phyloP scores from a whole-genome alignment of 30 jellyfish, hydroid and myxozoan species.

The Phacellophora camtschatica region DNA sequence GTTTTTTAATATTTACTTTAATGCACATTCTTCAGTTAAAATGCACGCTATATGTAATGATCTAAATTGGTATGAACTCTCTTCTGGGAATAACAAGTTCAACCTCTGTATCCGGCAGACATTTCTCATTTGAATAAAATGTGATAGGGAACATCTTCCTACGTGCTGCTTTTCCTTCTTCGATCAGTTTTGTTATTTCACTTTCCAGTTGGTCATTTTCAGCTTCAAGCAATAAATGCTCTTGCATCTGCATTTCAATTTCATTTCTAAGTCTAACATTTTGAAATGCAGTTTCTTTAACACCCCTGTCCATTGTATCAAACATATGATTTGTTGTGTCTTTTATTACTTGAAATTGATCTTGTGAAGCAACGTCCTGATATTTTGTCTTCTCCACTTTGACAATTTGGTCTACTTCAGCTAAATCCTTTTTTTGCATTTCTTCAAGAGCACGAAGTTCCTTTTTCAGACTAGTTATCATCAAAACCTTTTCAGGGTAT shows the following conservation, averaged over 20 bases:
- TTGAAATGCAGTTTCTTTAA: constrained; percentile 16
- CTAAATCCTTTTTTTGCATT: neutral
- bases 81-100: constrained; percentile 47
- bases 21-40: too few relatives aligned
- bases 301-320: constrained; percentile 27
- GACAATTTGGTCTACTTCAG: constrained; percentile 7
- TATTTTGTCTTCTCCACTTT: constrained; percentile 30
- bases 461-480: constrained; percentile 1
- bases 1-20: too few relatives aligned
- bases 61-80: constrained; percentile 39
- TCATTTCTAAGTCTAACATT: constrained; percentile 18
- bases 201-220: constrained; percentile 27
- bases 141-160: constrained; percentile 27
- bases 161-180: neutral
- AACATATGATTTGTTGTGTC: neutral
- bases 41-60: neutral
- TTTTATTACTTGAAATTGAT: neutral
- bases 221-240: neutral
- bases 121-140: constrained; percentile 6
- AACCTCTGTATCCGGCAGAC: constrained; percentile 39
- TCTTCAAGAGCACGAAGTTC: neutral
- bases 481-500: constrained; percentile 53
- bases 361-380: neutral
- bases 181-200: neutral
- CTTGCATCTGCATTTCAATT: constrained; percentile 34